These are phyloP conservation scores for Salarias fasciatus DNA, from an alignment of 2,797 vertebrate genomes.

Conservation along the genomic window DNA sequence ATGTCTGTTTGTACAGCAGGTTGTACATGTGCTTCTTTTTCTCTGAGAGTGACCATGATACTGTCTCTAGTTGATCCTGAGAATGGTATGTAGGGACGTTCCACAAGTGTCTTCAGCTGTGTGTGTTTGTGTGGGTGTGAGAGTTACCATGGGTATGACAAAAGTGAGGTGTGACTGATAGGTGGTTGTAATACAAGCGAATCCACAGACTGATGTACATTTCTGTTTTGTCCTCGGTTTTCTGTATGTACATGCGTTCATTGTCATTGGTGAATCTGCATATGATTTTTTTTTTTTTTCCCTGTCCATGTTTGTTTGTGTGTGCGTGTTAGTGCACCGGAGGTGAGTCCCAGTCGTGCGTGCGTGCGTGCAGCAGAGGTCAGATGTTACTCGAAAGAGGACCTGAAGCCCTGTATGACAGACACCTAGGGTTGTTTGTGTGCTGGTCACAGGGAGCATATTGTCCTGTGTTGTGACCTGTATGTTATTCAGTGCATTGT, in stretches of 20 bases:
- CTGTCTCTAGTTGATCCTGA: no score
- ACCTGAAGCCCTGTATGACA: slow-evolving; percentile 18
- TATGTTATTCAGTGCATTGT: no score
- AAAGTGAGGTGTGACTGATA: slow-evolving; percentile 40
- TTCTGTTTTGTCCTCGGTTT: neutral
- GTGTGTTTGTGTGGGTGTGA: slow-evolving; percentile 25
- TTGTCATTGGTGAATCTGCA: neutral
- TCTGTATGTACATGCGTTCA: neutral
- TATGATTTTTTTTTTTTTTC: neutral
- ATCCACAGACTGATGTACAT: slow-evolving; percentile 5
- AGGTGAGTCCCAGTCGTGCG: slow-evolving; percentile 13
- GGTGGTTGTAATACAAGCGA: slow-evolving; percentile 30
- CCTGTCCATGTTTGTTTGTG: neutral
- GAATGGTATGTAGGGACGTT: no score
- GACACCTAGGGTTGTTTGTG: slow-evolving; percentile 9
- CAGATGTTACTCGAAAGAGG: slow-evolving; percentile 28
- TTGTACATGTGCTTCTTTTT: slow-evolving; percentile 20
- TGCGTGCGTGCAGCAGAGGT: slow-evolving; percentile 31
- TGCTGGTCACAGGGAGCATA: slow-evolving; percentile 3
- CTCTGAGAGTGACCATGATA: slow-evolving; percentile 28
- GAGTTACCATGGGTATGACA: slow-evolving; percentile 11
- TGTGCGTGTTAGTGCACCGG: slow-evolving; percentile 5
- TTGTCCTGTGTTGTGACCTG: neutral
- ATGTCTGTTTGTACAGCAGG: no score
- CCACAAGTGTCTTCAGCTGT: slow-evolving; percentile 2